Percentiles rank a stretch among this genome's conserved stretches.
These are phyloP conservation scores for Phenganax subtilis DNA, from an alignment of 92 coral and sea anemone species.

Conservation along the genomic window DNA sequence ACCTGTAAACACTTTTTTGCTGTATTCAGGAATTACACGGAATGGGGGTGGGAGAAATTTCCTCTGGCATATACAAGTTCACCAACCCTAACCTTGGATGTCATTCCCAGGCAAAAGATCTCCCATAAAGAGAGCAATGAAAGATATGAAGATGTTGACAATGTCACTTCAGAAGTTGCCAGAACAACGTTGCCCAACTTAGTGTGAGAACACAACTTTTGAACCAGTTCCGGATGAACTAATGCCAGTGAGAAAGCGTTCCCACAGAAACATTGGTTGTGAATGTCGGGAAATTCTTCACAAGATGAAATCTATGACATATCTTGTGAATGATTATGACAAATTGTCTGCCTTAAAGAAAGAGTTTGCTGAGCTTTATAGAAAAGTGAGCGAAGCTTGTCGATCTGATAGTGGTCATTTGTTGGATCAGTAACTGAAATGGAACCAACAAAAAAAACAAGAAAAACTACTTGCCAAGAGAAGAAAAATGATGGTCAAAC, in stretches of 20 bases:
- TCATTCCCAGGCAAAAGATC: background rate
- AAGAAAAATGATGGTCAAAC: background rate
- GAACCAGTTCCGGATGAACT: background rate
- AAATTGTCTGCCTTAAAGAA: background rate
- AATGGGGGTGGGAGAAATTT: constrained; percentile 42
- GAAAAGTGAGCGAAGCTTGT: background rate
- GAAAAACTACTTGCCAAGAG: background rate
- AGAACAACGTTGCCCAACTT: background rate
- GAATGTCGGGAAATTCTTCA: background rate
- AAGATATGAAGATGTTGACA: too few relatives aligned
- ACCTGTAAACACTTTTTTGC: constrained; percentile 55
- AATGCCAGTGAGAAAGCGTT: constrained; percentile 8
- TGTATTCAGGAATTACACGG: constrained; percentile 32
- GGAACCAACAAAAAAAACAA: background rate
- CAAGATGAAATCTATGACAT: background rate
- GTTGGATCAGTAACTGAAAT: background rate
- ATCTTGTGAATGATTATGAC: background rate
- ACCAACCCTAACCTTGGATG: constrained; percentile 42
- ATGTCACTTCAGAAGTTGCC: background rate
- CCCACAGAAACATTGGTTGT: constrained; percentile 7
- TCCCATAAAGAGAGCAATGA: background rate
- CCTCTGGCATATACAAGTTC: constrained; percentile 38
- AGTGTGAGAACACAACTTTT: background rate
- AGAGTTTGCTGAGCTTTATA: background rate
- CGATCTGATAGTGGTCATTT: background rate